A percentile compares a stretch with the other conserved stretches of the same genome.
Evolutionary conservation across 2,113 vertebrate species (phyloP).

Genomic region (Oryzias celebensis): DNA sequence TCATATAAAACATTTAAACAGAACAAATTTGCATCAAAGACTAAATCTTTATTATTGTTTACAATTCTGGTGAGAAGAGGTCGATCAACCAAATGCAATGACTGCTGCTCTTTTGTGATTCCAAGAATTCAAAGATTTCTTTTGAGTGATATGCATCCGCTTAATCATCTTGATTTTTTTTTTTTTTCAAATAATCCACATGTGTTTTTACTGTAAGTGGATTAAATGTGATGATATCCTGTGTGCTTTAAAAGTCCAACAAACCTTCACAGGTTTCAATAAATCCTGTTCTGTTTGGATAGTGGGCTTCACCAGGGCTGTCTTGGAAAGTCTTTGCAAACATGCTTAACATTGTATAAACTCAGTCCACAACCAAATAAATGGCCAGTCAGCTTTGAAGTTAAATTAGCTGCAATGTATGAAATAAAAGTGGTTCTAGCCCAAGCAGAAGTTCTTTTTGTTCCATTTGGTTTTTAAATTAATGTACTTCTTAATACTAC

Average conservation of each 20-base stretch:
- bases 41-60: not conserved
- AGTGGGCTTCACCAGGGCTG: constrained; percentile 1
- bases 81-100: no score
- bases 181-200: no score
- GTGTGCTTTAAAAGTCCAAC: no score
- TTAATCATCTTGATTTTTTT: no score
- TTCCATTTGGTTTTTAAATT: not conserved
- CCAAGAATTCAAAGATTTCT: no score
- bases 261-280: not conserved
- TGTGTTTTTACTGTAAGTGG: no score
- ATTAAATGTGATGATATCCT: no score
- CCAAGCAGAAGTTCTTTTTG: not conserved
- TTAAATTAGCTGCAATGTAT: constrained; percentile 2
- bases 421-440: not conserved
- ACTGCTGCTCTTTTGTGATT: no score
- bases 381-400: not conserved
- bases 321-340: constrained; percentile 2
- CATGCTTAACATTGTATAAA: not conserved
- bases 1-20: not conserved
- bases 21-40: not conserved
- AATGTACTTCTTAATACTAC: not conserved
- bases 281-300: not conserved
- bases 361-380: not conserved
- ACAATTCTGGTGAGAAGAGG: no score
- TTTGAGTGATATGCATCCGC: no score